These are phyloP conservation scores for Scolopax rusticola DNA, from an alignment of 2,797 vertebrate species.

Conservation along the genomic window DNA sequence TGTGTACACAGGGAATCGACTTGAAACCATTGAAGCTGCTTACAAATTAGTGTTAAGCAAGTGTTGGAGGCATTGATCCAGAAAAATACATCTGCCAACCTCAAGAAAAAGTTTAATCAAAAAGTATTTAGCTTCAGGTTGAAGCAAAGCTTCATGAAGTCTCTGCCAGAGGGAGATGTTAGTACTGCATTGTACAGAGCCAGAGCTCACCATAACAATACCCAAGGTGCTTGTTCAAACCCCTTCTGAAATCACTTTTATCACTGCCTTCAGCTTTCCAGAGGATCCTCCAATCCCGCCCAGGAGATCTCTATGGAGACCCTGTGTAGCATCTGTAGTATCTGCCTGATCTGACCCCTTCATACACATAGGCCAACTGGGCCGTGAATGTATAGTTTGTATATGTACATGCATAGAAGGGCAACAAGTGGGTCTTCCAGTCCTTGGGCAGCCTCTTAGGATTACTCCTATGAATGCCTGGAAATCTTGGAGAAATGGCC, in stretches of 20 bases:
- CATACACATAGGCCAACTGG: rapidly evolving
- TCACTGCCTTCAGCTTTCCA: neutral
- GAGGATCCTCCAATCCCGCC: neutral
- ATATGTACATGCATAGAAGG: neutral
- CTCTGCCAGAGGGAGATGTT: neutral
- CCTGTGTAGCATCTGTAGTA: too few relatives aligned
- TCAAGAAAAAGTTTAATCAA: neutral
- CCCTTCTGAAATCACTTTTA: neutral
- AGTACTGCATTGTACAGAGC: neutral
- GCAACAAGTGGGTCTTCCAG: neutral
- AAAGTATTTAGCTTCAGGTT: neutral
- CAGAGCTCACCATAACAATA: neutral
- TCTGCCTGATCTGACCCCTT: neutral
- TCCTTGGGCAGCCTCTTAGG: neutral
- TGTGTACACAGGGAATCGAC: neutral
- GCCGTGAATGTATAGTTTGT: neutral
- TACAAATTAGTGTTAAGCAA: neutral
- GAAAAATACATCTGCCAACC: neutral
- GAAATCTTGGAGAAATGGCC: neutral
- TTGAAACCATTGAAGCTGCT: neutral
- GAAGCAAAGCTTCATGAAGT: neutral
- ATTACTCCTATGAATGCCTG: neutral
- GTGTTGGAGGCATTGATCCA: neutral
- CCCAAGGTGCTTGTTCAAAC: neutral
- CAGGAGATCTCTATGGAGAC: neutral